These are phyloP conservation scores for Carassius carassius DNA, from an alignment of 2,113 vertebrate species.

Conservation along the genomic window DNA sequence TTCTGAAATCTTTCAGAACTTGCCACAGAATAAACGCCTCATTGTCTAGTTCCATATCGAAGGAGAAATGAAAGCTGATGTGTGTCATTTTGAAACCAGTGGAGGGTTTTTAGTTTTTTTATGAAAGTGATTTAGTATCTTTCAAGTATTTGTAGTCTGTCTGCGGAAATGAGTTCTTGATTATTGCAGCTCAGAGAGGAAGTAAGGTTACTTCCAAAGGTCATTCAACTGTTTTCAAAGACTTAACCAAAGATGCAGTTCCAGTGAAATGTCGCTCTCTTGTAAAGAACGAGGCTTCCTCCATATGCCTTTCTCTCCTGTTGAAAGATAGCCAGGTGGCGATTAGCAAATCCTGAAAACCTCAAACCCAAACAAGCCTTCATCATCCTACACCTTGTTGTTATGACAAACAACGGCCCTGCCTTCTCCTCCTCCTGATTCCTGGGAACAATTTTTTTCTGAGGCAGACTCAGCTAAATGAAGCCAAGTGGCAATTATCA, in stretches of 20 bases:
- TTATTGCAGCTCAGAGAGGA: constrained; percentile 8
- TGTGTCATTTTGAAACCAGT: not conserved
- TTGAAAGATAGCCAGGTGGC: constrained; percentile 42
- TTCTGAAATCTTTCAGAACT: not conserved
- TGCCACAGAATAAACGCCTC: not conserved
- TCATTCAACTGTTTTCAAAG: constrained; percentile 8
- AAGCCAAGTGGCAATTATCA: constrained; percentile 15
- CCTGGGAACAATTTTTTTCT: constrained; percentile 7
- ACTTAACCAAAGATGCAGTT: not conserved
- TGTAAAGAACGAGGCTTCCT: not conserved
- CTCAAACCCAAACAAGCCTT: constrained; percentile 49
- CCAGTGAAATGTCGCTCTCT: not conserved
- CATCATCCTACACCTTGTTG: constrained; percentile 39
- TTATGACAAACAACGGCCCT: not conserved
- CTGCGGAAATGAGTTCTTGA: too few relatives aligned
- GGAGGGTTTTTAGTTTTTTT: not conserved
- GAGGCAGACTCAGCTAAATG: constrained; percentile 21
- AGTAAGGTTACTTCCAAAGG: constrained; percentile 13
- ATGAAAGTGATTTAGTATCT: not conserved
- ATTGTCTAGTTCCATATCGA: not conserved
- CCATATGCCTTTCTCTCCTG: constrained; percentile 10
- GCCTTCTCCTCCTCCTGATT: constrained; percentile 36
- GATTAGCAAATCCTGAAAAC: constrained; percentile 45
- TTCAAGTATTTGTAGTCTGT: not conserved
- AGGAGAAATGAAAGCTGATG: not conserved